These are phyloP conservation scores for Pangasius sanitwongsei DNA, from an alignment of 2,797 vertebrate genomes.

Conservation along the genomic window DNA sequence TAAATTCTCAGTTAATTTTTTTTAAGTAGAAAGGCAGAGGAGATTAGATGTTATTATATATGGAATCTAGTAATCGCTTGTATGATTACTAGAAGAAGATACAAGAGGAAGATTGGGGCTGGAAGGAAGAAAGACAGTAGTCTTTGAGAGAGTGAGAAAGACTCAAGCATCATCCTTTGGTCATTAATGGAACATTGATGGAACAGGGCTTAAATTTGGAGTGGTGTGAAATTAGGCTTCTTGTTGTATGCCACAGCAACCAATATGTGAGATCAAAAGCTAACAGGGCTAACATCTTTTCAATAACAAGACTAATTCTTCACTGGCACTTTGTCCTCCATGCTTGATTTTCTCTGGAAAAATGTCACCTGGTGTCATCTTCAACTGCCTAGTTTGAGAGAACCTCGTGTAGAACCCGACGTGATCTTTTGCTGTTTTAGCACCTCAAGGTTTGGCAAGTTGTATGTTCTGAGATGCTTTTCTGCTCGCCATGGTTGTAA, in stretches of 20 bases:
- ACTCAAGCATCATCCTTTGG: conserved; percentile 25
- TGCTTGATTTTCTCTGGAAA: neutral
- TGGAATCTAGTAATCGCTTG: conserved; percentile 49
- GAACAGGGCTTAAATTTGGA: neutral
- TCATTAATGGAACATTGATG: conserved; percentile 41
- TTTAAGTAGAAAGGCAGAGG: neutral
- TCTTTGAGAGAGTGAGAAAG: conserved; percentile 55
- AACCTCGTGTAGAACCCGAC: neutral
- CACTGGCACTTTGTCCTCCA: neutral
- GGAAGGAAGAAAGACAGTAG: conserved; percentile 5
- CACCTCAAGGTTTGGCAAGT: neutral
- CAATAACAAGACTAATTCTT: neutral
- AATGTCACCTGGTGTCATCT: neutral
- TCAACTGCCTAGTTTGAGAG: neutral
- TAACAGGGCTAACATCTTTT: conserved; percentile 2
- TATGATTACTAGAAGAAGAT: conserved; percentile 20
- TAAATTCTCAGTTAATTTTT: conserved; percentile 11
- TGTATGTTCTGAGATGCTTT: neutral
- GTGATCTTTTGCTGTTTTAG: neutral
- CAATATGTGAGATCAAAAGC: neutral
- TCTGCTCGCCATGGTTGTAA: neutral
- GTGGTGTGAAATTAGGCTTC: conserved; percentile 16
- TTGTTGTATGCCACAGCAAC: neutral
- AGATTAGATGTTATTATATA: conserved; percentile 35
- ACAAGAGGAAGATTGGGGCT: conserved; percentile 18